Percentiles rank a stretch among this genome's conserved stretches.
phyloP scores from a whole-genome alignment of 2,888 invertebrate genomes.

The Leptinotarsa haldemani region DNA sequence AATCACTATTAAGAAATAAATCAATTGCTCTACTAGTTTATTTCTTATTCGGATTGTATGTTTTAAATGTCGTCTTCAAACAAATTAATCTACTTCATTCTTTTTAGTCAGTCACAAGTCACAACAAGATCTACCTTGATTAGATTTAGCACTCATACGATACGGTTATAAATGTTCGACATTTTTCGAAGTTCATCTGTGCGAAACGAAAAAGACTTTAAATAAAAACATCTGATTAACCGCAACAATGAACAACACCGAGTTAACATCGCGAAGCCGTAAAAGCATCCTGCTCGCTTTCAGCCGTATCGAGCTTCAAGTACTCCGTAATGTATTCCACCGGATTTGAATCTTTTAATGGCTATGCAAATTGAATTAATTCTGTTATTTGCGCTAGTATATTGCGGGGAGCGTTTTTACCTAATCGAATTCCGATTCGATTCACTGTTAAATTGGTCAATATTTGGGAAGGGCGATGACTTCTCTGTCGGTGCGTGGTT shows the following conservation, averaged over 20 bases:
- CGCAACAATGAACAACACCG: not conserved
- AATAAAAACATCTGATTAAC: not conserved
- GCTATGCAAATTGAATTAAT: slow-evolving; percentile 7
- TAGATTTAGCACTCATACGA: too few species aligned
- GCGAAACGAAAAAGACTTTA: not conserved
- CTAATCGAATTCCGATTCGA: not conserved
- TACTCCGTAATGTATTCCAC: not conserved
- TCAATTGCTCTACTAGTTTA: too few species aligned
- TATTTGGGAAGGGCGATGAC: slow-evolving; percentile 15
- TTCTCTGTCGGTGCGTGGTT: not conserved
- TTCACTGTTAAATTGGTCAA: slow-evolving; percentile 11
- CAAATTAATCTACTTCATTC: too few species aligned
- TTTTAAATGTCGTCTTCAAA: too few species aligned
- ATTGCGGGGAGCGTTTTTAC: not conserved
- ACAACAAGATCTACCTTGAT: too few species aligned
- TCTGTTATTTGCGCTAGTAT: slow-evolving; percentile 2
- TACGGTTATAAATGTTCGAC: not conserved
- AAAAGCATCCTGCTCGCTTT: not conserved
- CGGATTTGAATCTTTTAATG: slow-evolving; percentile 7
- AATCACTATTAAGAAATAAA: too few species aligned
- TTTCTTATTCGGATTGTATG: too few species aligned
- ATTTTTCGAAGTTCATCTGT: not conserved
- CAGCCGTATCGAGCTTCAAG: not conserved
- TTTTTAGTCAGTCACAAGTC: too few species aligned
- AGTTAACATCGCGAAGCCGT: not conserved